Percentiles rank a stretch among this genome's conserved stretches.
These are phyloP conservation scores for Amphipoea lucens DNA, from an alignment of 2,888 invertebrate species.

Conservation along the genomic window DNA sequence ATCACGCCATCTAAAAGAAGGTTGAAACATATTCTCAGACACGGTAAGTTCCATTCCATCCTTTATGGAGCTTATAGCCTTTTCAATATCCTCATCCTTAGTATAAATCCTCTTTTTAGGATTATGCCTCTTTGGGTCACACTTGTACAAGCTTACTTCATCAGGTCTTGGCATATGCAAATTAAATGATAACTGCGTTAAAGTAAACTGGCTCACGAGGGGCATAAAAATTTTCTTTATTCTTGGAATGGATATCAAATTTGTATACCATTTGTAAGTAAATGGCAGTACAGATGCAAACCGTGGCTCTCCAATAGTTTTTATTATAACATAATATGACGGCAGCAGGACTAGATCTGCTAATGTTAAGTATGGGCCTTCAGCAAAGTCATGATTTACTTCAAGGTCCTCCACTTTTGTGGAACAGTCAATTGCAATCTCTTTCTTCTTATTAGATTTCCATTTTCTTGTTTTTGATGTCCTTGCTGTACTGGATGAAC, in stretches of 20 bases:
- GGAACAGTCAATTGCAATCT: conserved; percentile 25
- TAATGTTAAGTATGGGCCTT: conserved; percentile 95
- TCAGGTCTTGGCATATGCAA: conserved; percentile 86
- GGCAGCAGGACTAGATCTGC: conserved; percentile 95
- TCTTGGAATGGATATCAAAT: conserved; percentile 73
- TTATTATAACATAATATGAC: conserved; percentile 91
- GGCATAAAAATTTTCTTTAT: conserved; percentile 63
- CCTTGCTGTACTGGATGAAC: conserved; percentile 21
- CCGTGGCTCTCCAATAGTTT: conserved; percentile 78
- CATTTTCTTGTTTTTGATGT: conserved; percentile 49
- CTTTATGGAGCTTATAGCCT: conserved; percentile 86
- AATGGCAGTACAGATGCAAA: conserved; percentile 90
- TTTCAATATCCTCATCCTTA: conserved; percentile 93
- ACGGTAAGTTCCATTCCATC: conserved; percentile 85
- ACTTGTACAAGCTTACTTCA: conserved; percentile 93
- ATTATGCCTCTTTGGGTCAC: conserved; percentile 94
- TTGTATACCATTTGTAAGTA: conserved; percentile 91
- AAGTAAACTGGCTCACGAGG: conserved; percentile 64
- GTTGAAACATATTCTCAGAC: conserved; percentile 72
- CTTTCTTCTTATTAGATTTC: conserved; percentile 57
- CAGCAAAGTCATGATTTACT: conserved; percentile 94
- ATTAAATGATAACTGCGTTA: conserved; percentile 62
- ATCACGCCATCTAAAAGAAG: conserved; percentile 91
- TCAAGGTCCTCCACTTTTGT: conserved; percentile 74
- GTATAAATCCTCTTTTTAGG: conserved; percentile 94